Evolutionary conservation across 2,113 vertebrate species (phyloP), one percentile per base, ranked within the genome.

Genomic region (Strix uralensis): DNA sequence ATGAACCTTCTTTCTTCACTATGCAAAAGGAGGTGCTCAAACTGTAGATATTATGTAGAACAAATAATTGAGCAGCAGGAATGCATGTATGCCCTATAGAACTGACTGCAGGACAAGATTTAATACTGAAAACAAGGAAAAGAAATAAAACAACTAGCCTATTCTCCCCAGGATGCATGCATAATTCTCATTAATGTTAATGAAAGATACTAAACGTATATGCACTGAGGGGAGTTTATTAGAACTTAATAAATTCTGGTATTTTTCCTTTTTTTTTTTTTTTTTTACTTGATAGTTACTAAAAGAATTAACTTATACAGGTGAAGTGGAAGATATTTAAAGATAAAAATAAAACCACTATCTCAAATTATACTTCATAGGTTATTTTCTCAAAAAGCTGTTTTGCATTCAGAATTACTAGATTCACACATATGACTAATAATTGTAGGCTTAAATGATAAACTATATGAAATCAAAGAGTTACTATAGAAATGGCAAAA

Each of bases 131-230:
- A 96, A 93, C 49, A 93, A 94, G 59, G 61, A 54, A 71, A 84
- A 97, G 88, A 93, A 96, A 96, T 90, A 95, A 97, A 97, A 86
- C 93, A 97, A 93, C 87, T 47, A 78, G 91, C 40, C 91, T 86
- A 27, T 88, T 97, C 78, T 82, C 73, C 91, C 57, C 93, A 87
- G 89, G 93, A 95, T 83, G 78, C 67, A 72, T 80, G n/a, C 67
- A 96, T 81, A 91, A 77, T 94, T 92, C 69, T 95, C 97, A 96
- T 97, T 98, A 97, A 97, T 96, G 96, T 96, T 97, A 97, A 97
- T 97, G 96, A 96, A 97, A 96, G 82, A 96, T 83, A 92, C 73
- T 81, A 80, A 86, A 87, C 94, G 88, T 92, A 95, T 95, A 93
- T 29, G 94, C 80, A 96, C 87, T 87, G 80, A 94, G 65, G 70